Base-by-base conservation (phyloP, 1,140 invertebrate genomes). In the Zaprionus kolodkinae region DNA sequence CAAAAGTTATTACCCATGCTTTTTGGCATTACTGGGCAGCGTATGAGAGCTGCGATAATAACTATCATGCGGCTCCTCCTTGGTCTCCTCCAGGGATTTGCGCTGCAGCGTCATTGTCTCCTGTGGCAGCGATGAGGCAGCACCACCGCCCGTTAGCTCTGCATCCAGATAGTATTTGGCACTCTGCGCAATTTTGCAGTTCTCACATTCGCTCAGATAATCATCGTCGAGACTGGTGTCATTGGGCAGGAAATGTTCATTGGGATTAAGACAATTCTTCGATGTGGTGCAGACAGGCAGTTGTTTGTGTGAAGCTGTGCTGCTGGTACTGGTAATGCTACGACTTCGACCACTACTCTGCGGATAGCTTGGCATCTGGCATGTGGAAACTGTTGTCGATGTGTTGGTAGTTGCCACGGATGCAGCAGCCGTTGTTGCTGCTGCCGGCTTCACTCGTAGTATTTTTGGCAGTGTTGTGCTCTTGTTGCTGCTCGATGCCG, bases 181-280 rank as follows among this genome's bases (percentile, higher is more conserved):
- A 67, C 95, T 95, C 68, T 94, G 95, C 13, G 95, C 95, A 59
- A 95, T 95, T 91, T 96, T 96, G 92, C 96, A 97, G 93, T 97
- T 97, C 92, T 96, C 96, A 92, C 96, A 97, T 91, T 97, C 96
- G 91, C 95, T 96, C 48, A 96, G 94, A 86, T 96, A 96, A 92
- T 96, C 96, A 80, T 96, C 95, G 17, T 94, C 94, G 55, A 95
- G 93, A 66, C 95, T 95, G 21, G 92, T 92, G 25, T 92, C 93
- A 56, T 93, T 94, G 40, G 93, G 87, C 63, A 93, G 68, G 61
- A 92, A 92, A 73, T 92, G 92, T 62, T 93, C 92, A 56, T 91
- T 92, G 45, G 92, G 92, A 79, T 92, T 92, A 15, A 84, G 70
- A 54, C 92, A 92, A 70, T 92, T 93, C 67, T 92, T 93, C 7